Evolutionary conservation across 2,113 vertebrate species (phyloP), one percentile per base, ranked within the genome.

Genomic region (Proterorhinus semilunaris): DNA sequence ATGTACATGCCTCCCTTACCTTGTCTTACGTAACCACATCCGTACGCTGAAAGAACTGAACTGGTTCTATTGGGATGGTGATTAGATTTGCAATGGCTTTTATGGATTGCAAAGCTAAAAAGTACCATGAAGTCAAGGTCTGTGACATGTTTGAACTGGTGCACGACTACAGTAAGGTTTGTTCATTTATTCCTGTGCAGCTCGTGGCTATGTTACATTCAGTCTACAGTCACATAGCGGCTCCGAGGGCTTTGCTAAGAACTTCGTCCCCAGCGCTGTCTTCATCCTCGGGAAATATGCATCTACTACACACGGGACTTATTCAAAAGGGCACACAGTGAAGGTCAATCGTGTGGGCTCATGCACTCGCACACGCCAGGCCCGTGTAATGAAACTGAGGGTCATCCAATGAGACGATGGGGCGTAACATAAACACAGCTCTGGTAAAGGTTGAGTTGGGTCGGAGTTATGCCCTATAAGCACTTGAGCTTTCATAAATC

Each of bases 261-360:
- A 59, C 53, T 68, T 50, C 65, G 48, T 68, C 21, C 67, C 67
- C 44, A n/a, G 21, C 43, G 1, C 64, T 57, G 3, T 43, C 27
- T 58, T 62, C 58, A 53, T 78, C 61, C 80, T 27, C 6, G 36
- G 52, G 59, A 70, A 42, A 65, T 69, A 53, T 72, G 52, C 54
- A 82, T 61, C 46, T 57, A 64, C 21, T 57, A 64, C 21, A 63
- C 53, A 54, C 53, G 16, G 49, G 17, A 51, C 69, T 48, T 62
- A 53, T 76, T 81, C 12, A 62, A 36, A 55, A 10, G 17, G 17
- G 16, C 45, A 48, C 55, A 63, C 63, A 53, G 4, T 10, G 62
- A 73, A 79, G 65, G 76, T 76, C 61, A 62, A 8, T 48, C 15
- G 1, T 68, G 66, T 53, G 55, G 17, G 16, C 65, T 69, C 66